A percentile compares a stretch with the other conserved stretches of the same genome.
phyloP scores from a whole-genome alignment of 2,888 invertebrate genomes.

The Loripinus fragilis region DNA sequence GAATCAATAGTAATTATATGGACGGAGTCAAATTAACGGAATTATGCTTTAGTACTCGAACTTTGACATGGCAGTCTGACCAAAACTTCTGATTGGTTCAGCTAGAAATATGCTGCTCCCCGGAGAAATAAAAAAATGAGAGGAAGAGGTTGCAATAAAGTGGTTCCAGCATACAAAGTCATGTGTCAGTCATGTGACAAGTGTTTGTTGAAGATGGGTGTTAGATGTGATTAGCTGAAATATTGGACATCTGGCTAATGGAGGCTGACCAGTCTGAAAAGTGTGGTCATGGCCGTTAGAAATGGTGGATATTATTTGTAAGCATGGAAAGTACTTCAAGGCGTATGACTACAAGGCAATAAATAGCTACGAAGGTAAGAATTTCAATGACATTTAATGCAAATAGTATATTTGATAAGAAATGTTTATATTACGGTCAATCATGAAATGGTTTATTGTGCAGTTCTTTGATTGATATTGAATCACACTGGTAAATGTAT shows the following conservation, averaged over 20 bases:
- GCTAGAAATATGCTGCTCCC: conserved; percentile 10
- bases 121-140: neutral
- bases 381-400: neutral
- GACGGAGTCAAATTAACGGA: neutral
- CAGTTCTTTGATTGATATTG: neutral
- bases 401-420: conserved; percentile 8
- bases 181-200: conserved; percentile 17
- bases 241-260: conserved; percentile 14
- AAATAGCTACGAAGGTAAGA: conserved; percentile 66
- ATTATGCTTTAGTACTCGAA: neutral
- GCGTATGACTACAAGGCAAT: conserved; percentile 61
- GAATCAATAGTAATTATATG: conserved; percentile 2
- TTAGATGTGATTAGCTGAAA: conserved; percentile 14
- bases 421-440: neutral
- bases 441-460: too few relatives aligned
- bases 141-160: neutral
- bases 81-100: conserved; percentile 1
- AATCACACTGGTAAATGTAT: too few relatives aligned
- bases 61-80: neutral
- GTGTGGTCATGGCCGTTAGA: conserved; percentile 26
- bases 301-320: conserved; percentile 76
- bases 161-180: neutral
- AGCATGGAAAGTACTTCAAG: conserved; percentile 73
- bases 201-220: neutral
- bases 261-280: neutral